Conservation (phyloP, 2,797 vertebrate genomes). For the Silurus aristotelis region DNA sequence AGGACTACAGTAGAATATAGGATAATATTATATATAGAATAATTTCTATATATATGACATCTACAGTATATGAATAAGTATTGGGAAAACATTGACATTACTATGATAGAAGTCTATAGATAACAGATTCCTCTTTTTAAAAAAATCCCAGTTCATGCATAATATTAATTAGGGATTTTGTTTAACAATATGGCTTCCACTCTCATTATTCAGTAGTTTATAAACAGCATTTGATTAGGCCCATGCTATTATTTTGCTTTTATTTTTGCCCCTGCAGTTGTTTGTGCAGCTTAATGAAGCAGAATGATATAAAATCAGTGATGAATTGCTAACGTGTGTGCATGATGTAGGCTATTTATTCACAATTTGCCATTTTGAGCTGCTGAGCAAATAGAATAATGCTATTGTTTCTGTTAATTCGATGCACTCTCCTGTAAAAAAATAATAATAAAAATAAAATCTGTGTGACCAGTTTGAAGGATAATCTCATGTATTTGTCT, state of each 20-base stretch:
- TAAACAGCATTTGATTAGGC: background rate
- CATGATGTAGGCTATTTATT: constrained; percentile 3
- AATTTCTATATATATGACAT: too few species aligned
- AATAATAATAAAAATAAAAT: too few species aligned
- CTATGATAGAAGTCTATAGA: too few species aligned
- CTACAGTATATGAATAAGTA: background rate
- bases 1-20: too few species aligned
- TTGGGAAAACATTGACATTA: background rate
- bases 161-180: background rate
- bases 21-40: too few species aligned
- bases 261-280: background rate
- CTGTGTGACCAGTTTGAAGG: background rate
- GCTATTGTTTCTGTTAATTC: background rate
- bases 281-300: constrained; percentile 1
- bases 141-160: background rate
- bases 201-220: background rate
- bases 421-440: background rate
- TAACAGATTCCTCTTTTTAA: too few species aligned
- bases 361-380: background rate
- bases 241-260: background rate
- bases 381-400: background rate
- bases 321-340: background rate
- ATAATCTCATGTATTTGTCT: background rate
- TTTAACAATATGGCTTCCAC: background rate
- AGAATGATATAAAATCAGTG: background rate